These are phyloP conservation scores for Diarsia mendica DNA, from an alignment of 2,888 invertebrate species.

Conservation along the genomic window DNA sequence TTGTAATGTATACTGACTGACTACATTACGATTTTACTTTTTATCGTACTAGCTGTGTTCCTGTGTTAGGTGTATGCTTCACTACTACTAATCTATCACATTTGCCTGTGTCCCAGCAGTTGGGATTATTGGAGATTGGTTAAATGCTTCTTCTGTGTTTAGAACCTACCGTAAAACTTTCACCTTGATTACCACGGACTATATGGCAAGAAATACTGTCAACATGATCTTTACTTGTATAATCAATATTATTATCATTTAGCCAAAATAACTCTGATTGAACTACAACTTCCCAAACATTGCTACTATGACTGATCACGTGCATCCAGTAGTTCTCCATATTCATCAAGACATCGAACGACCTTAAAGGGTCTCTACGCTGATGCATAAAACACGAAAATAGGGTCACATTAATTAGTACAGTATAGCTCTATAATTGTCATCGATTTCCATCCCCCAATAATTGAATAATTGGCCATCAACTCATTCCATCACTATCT, in stretches of 20 bases:
- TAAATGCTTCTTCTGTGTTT: not conserved
- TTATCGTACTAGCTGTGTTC: too few relatives aligned
- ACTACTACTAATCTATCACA: not conserved
- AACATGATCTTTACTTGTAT: not conserved
- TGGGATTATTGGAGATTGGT: not conserved
- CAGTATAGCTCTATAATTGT: not conserved
- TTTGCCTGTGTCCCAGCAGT: not conserved
- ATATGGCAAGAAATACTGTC: not conserved
- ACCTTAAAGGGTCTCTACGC: too few relatives aligned
- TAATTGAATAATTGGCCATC: not conserved
- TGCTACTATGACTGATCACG: too few relatives aligned
- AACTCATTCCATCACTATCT: constrained; percentile 9
- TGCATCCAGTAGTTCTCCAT: not conserved
- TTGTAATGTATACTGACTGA: constrained; percentile 17
- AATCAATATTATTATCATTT: not conserved
- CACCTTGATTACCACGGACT: not conserved
- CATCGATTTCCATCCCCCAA: not conserved
- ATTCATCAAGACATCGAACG: not conserved
- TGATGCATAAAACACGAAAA: not conserved
- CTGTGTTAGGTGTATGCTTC: not conserved
- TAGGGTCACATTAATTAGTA: not conserved
- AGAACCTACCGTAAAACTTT: not conserved
- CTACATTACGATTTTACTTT: not conserved
- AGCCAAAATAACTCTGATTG: too few relatives aligned
- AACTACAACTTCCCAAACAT: not conserved